phyloP scores from a whole-genome alignment of 2,797 vertebrate genomes.

The Adrianichthys oophorus region DNA sequence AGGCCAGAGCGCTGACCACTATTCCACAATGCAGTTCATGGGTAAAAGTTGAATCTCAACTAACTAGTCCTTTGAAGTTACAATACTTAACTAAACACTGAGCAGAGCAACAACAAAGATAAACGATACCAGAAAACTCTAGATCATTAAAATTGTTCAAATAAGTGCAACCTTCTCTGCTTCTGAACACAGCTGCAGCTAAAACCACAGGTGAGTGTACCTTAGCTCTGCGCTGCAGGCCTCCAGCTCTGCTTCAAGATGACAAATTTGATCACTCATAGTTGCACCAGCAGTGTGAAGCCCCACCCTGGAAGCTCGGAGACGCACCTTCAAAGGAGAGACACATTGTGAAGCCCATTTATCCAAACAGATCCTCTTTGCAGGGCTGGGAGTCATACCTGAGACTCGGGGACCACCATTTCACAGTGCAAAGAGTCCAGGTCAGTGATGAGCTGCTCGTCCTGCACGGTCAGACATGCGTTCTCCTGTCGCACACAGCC shows the following conservation, averaged over 20 bases:
- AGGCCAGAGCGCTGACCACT: too few species aligned
- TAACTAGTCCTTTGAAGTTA: too few species aligned
- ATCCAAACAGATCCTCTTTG: neutral
- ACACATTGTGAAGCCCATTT: neutral
- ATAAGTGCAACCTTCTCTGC: too few species aligned
- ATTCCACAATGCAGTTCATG: too few species aligned
- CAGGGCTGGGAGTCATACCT: constrained; percentile 57
- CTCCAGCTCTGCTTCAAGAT: constrained; percentile 84
- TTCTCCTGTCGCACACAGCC: constrained; percentile 81
- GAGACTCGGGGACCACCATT: constrained; percentile 71
- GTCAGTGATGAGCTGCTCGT: constrained; percentile 76
- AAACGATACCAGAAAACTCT: too few species aligned
- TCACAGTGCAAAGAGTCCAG: constrained; percentile 78
- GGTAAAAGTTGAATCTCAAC: too few species aligned
- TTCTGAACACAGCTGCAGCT: too few species aligned
- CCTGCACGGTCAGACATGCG: constrained; percentile 75
- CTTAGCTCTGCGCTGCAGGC: constrained; percentile 82
- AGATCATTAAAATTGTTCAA: too few species aligned
- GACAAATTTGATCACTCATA: constrained; percentile 82
- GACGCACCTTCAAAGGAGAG: constrained; percentile 68
- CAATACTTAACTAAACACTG: too few species aligned
- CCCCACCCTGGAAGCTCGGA: constrained; percentile 67
- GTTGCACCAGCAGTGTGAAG: constrained; percentile 67
- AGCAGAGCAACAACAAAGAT: too few species aligned
- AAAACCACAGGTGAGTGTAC: constrained; percentile 67